A percentile compares a stretch with the other conserved stretches of the same genome.
phyloP scores from a whole-genome alignment of 2,113 vertebrate genomes.

The Sitta europaea region DNA sequence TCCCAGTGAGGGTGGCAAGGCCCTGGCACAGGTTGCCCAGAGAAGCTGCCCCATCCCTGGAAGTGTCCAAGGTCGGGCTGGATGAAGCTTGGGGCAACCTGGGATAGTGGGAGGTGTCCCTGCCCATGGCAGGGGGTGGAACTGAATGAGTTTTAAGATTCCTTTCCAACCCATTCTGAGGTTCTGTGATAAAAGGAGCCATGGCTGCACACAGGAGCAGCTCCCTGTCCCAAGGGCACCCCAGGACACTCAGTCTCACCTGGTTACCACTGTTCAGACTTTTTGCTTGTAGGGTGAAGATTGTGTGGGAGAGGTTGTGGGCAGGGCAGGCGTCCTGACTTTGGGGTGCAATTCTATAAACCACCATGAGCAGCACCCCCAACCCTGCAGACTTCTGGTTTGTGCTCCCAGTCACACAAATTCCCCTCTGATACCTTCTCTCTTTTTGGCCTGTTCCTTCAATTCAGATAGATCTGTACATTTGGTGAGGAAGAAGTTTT shows the following conservation, averaged over 20 bases:
- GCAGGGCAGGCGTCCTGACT: not conserved
- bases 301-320: not conserved
- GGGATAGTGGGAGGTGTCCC: not conserved
- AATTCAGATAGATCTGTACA: not conserved
- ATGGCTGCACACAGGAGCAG: not conserved
- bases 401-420: accelerated
- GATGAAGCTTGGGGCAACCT: accelerated
- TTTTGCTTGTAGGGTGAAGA: not conserved
- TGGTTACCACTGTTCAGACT: not conserved
- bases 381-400: accelerated
- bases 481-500: constrained; percentile 61
- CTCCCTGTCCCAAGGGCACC: not conserved
- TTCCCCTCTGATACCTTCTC: constrained; percentile 48
- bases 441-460: constrained; percentile 45
- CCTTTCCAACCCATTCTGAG: not conserved
- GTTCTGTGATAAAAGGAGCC: not conserved
- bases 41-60: not conserved
- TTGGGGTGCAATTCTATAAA: not conserved
- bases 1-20: not conserved
- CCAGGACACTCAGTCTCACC: not conserved
- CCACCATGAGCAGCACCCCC: not conserved
- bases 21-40: not conserved
- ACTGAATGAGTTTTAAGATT: not conserved
- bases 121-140: not conserved
- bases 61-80: not conserved